Evolutionary conservation across 2,888 invertebrate species (phyloP).

Genomic region (Crepidodera aurea): DNA sequence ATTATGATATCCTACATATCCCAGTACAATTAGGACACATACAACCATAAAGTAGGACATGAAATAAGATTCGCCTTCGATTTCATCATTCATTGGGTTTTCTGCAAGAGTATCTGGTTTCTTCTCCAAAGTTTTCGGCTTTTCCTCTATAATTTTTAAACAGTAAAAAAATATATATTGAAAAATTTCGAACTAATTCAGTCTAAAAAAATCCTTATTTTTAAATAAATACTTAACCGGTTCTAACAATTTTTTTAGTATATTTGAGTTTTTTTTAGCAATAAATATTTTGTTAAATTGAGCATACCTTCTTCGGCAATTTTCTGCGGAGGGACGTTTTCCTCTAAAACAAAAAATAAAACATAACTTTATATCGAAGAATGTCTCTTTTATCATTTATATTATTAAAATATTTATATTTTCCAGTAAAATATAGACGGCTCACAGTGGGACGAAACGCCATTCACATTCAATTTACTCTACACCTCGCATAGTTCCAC

Average conservation of each 20-base stretch:
- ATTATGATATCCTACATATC: conserved; percentile 71
- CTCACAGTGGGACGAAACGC: too few relatives aligned
- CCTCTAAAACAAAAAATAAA: neutral
- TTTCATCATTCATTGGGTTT: conserved; percentile 43
- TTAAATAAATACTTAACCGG: too few relatives aligned
- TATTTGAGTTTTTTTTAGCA: too few relatives aligned
- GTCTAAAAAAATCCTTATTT: too few relatives aligned
- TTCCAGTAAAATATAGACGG: too few relatives aligned
- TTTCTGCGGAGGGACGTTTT: neutral
- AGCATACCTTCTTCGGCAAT: neutral
- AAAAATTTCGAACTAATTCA: too few relatives aligned
- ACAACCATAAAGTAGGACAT: conserved; percentile 73
- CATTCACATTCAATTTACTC: too few relatives aligned
- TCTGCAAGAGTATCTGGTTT: conserved; percentile 41
- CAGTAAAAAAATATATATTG: neutral
- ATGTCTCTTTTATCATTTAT: too few relatives aligned
- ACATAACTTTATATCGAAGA: too few relatives aligned
- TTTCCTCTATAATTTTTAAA: conserved; percentile 15
- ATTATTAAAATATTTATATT: too few relatives aligned
- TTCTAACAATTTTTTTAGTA: too few relatives aligned
- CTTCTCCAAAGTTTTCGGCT: conserved; percentile 33
- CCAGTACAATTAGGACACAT: conserved; percentile 67
- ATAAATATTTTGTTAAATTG: neutral
- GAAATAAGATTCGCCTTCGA: conserved; percentile 71
- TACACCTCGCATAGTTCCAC: neutral